Base-by-base conservation (phyloP, 2,797 vertebrate species). In the Vespertilio murinus region DNA sequence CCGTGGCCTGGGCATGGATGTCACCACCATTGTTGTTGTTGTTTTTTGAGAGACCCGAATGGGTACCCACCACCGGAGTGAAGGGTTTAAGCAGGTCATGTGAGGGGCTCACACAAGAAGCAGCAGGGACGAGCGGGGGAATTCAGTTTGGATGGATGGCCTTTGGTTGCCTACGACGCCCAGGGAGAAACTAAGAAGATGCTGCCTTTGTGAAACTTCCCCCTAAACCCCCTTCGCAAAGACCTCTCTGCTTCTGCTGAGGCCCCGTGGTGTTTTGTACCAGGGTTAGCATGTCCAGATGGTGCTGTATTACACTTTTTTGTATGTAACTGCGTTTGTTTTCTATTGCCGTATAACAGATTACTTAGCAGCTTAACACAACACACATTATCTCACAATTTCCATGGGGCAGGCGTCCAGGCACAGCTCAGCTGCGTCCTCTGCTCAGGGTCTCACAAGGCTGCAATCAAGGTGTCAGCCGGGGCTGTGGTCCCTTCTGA, bases 401-500 rank as follows among this genome's bases (percentile, higher is more conserved):
- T 94, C 92, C 91, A 88, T 23, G 65, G 79, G 90, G 69, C 71
- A 77, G 16, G n/a, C 84, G 16, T 90, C 86, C 73, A 90, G 93
- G 75, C 74, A 20, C n/a, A 52, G 75, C 45, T 81, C 75, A 65
- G 73, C 33, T 23, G 83, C 38, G 38, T 69, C 54, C 54, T 88
- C 88, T 59, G 40, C 67, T 94, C 25, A 38, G 79, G 56, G 80
- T 84, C 79, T 94, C 83, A 33, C 67, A 87, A 92, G 93, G 47
- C 88, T 84, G 47, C 42, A 94, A 74, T 84, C 70, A 67, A 94
- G 93, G 91, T 94, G 77, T 80, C 93, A 94, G 54, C 67, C 23
- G 67, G 78, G 92, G 23, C 49, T 89, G 59, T 77, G 88, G 94
- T 94, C 93, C 81, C 93, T 67, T 93, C 65, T 84, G 86, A 97